These are phyloP conservation scores for Peromyscus attwateri DNA, from an alignment of 2,797 vertebrate genomes.

Conservation along the genomic window DNA sequence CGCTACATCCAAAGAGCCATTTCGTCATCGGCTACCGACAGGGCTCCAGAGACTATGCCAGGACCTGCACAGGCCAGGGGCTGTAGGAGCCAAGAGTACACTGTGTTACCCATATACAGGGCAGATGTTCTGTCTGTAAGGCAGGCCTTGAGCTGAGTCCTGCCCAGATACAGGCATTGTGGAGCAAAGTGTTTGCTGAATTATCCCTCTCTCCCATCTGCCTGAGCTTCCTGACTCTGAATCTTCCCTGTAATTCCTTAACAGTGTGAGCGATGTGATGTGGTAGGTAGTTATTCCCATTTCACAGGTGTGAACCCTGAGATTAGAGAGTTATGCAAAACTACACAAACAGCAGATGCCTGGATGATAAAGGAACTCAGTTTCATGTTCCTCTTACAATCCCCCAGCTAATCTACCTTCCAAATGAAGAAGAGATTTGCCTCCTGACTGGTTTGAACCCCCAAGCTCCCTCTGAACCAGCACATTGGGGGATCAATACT, in stretches of 20 bases:
- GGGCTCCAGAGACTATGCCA: background rate
- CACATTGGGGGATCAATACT: background rate
- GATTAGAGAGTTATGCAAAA: background rate
- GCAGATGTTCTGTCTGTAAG: background rate
- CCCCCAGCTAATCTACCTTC: background rate
- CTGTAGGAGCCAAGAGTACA: background rate
- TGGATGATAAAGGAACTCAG: background rate
- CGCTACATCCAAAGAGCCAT: background rate
- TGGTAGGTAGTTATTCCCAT: background rate
- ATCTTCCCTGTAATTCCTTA: constrained; percentile 25
- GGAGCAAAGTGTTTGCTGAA: background rate
- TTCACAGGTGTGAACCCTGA: constrained; percentile 39
- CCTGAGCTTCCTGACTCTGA: background rate
- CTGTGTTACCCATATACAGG: background rate
- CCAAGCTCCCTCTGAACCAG: background rate
- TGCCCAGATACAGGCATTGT: background rate
- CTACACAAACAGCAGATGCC: background rate
- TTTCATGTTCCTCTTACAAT: background rate
- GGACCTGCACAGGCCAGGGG: background rate
- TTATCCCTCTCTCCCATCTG: background rate
- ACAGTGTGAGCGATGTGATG: background rate
- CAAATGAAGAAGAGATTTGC: background rate
- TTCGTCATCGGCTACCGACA: background rate
- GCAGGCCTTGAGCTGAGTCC: background rate
- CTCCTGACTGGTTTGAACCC: background rate